phyloP scores from a whole-genome alignment of 2,797 vertebrate genomes.

The Phoxinus dragarum region DNA sequence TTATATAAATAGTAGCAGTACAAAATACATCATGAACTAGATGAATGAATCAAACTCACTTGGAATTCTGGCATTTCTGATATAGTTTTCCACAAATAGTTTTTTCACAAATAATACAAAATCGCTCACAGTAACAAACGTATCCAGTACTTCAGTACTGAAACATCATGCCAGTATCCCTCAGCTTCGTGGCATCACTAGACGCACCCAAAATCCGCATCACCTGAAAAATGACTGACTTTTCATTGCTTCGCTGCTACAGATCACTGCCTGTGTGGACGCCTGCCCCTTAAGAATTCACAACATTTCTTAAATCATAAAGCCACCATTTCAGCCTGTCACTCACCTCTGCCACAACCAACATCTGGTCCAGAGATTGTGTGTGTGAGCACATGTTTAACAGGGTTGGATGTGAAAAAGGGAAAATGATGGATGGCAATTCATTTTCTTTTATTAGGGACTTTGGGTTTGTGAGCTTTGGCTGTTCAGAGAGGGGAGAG shows the following conservation, averaged over 20 bases:
- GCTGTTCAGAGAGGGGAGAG: constrained; percentile 53
- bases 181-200: not conserved
- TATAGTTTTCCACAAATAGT: not conserved
- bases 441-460: constrained; percentile 72
- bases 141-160: not conserved
- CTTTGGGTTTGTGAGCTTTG: constrained; percentile 67
- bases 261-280: not conserved
- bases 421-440: constrained; percentile 72
- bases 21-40: not conserved
- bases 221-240: constrained; percentile 23
- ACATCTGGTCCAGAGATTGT: constrained; percentile 39
- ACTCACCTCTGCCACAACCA: constrained; percentile 25
- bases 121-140: not conserved
- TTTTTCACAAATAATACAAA: not conserved
- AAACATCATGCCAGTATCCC: not conserved
- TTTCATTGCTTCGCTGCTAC: constrained; percentile 6
- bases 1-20: not conserved
- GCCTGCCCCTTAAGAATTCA: constrained; percentile 9
- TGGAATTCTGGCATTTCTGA: not conserved
- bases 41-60: not conserved
- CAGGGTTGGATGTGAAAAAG: constrained; percentile 63
- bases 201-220: not conserved
- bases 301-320: constrained; percentile 26
- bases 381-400: constrained; percentile 35
- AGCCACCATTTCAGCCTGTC: constrained; percentile 17